Conservation (phyloP, 2,888 invertebrate genomes). For the Falcaria lacertinaria region DNA sequence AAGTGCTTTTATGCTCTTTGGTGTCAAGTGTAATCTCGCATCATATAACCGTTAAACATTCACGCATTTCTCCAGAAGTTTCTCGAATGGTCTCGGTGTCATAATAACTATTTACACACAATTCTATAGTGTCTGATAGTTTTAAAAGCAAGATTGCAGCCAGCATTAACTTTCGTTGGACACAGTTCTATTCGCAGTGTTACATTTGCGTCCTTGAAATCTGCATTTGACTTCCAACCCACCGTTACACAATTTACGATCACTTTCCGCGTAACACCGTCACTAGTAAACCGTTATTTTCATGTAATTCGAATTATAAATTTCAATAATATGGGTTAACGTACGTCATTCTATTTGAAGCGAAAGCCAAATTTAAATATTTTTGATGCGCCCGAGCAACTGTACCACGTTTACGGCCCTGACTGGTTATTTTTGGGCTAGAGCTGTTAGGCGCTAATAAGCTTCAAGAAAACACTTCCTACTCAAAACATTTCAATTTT, state of each 20-base stretch:
- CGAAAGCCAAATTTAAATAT: not conserved
- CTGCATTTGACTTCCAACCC: too few species aligned
- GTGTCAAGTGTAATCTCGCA: too few species aligned
- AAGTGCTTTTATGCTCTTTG: too few species aligned
- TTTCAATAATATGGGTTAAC: not conserved
- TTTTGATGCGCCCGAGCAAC: not conserved
- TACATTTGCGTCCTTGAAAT: too few species aligned
- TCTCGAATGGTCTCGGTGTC: too few species aligned
- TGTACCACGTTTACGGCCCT: not conserved
- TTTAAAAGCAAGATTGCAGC: too few species aligned
- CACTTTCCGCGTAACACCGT: not conserved
- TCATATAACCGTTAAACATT: too few species aligned
- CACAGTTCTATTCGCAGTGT: too few species aligned
- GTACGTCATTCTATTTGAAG: not conserved
- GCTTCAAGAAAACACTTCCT: slow-evolving; percentile 4
- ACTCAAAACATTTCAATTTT: slow-evolving; percentile 2
- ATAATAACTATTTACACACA: too few species aligned
- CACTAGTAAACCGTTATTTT: not conserved
- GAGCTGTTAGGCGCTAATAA: slow-evolving; percentile 2
- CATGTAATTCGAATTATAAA: not conserved
- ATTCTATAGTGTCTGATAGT: too few species aligned
- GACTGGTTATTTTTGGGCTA: not conserved
- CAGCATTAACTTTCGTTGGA: too few species aligned
- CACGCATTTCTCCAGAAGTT: too few species aligned
- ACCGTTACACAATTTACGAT: not conserved